Conservation (phyloP, 64 coral and sea anemone genomes). For the Trachythela sp. region DNA sequence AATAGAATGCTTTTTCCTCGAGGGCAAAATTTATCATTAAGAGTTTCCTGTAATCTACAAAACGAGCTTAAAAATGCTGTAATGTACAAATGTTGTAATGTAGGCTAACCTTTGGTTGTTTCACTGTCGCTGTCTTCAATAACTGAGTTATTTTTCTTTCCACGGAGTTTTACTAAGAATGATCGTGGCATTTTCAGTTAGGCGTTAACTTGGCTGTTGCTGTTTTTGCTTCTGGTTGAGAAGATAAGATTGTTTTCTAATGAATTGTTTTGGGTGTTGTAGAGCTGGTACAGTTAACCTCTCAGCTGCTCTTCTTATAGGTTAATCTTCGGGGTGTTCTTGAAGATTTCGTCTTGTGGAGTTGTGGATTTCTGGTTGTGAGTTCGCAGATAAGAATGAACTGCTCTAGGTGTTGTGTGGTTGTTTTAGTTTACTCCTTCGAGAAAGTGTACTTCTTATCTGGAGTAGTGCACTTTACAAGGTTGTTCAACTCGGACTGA, state of each 20-base stretch:
- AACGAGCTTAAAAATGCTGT: background rate
- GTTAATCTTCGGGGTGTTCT: conserved; percentile 8
- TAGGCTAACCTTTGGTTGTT: background rate
- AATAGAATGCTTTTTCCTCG: background rate
- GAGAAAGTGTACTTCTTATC: too few species aligned
- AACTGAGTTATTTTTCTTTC: conserved; percentile 35
- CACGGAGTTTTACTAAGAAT: conserved; percentile 94
- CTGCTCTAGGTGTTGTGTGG: too few species aligned
- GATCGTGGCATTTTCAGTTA: conserved; percentile 89
- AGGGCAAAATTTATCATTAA: background rate
- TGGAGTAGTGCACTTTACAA: too few species aligned
- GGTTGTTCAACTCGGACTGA: too few species aligned
- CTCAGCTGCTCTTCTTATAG: too few species aligned
- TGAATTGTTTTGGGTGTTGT: too few species aligned
- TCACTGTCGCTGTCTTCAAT: conserved; percentile 51
- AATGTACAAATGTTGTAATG: too few species aligned
- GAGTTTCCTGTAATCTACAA: background rate
- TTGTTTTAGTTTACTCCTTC: too few species aligned
- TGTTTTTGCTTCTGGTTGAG: conserved; percentile 43
- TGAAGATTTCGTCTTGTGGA: background rate
- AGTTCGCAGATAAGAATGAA: too few species aligned
- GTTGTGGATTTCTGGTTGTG: too few species aligned
- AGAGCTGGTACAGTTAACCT: conserved; percentile 42
- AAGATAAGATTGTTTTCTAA: too few species aligned
- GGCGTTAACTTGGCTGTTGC: conserved; percentile 68